Evolutionary conservation across 2,113 vertebrate genomes (phyloP), one percentile per base, ranked within the genome.

Genomic region (Hassar affinis): DNA sequence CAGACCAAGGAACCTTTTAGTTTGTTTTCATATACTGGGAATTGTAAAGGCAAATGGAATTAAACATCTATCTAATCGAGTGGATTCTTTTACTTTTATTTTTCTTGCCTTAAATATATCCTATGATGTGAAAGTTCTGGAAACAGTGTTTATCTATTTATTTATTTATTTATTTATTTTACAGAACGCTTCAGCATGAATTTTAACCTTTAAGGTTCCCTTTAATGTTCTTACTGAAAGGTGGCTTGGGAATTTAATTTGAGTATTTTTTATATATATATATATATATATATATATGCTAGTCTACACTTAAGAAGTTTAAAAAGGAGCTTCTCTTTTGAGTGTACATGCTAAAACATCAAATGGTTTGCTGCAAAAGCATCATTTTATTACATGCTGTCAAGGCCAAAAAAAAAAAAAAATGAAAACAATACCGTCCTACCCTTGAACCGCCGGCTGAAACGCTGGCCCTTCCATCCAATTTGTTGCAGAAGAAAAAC

Each of bases 401-500:
- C 59, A 79, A 85, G 87, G 69, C 78, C 87, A 22, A 64, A 78
- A 81, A 82, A 72, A 51, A 49, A 86, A 89, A 90, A 89, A 81
- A 78, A 72, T 59, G 57, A 86, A 89, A 91, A 89, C 87, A 85
- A 91, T 87, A 80, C 35, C 38, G 22, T 78, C 75, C 62, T 78
- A 77, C 87, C 86, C 85, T 84, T 90, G 89, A 93, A 90, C 89
- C 71, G 79, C 18, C 25, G 61, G 84, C 79, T 85, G 88, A 79
- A 88, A 86, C 84, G 27, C 61, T 88, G 90, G 90, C 87, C 86
- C 85, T 86, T 87, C 89, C 88, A 80, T 91, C 85, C 86, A 86
- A 90, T 91, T 89, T 90, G 88, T 81, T 1, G 6, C 56, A 54
- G 86, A 83, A 81, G 86, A 85, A 81, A 85, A 86, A 80, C 66